phyloP scores from a whole-genome alignment of 2,888 invertebrate genomes.

The Beris chalybata region DNA sequence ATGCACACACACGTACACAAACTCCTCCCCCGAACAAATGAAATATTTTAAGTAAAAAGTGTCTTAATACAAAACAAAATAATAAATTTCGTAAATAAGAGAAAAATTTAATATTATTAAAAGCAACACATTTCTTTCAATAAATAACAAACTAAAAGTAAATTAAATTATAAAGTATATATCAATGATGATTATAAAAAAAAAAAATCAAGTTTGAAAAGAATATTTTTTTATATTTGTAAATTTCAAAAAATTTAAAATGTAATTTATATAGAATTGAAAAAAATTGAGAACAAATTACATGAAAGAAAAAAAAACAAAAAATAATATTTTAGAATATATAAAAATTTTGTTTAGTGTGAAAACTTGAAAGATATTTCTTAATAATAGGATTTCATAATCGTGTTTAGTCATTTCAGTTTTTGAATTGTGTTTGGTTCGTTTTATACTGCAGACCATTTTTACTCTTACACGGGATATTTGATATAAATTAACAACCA shows the following conservation, averaged over 20 bases:
- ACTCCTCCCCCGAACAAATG: no score
- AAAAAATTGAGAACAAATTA: conserved; percentile 21
- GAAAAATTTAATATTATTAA: conserved; percentile 21
- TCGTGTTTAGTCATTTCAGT: no score
- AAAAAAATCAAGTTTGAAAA: conserved; percentile 29
- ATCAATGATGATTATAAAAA: conserved; percentile 24
- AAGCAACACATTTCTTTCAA: conserved; percentile 29
- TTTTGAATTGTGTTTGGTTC: no score
- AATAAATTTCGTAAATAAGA: conserved; percentile 17
- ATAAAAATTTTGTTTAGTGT: conserved; percentile 1
- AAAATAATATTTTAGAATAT: conserved; percentile 1
- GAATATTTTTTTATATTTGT: conserved; percentile 34
- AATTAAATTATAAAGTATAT: conserved; percentile 25
- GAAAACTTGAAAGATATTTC: no score
- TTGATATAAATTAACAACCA: no score
- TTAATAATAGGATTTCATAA: no score
- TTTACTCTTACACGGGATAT: no score
- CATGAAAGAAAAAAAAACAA: conserved; percentile 1
- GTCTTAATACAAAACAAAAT: conserved; percentile 20
- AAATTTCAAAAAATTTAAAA: conserved; percentile 34
- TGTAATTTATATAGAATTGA: conserved; percentile 1
- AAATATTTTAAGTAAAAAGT: conserved; percentile 22
- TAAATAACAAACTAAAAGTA: conserved; percentile 19
- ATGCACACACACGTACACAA: no score
- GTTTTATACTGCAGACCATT: no score